phyloP scores from a whole-genome alignment of 2,888 invertebrate genomes.

The Cerastoderma edule region DNA sequence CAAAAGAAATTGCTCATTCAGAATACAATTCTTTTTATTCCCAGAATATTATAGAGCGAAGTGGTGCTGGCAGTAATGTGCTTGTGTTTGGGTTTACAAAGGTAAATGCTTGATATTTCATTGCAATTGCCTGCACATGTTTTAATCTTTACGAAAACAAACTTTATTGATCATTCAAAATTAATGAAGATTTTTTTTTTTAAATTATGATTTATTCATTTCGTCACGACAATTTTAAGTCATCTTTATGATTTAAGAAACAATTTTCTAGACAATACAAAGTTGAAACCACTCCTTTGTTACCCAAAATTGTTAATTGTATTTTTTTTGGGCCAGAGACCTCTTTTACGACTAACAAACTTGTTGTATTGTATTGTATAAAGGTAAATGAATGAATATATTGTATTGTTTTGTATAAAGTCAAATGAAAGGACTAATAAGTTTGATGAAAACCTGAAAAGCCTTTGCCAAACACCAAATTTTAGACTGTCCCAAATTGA shows the following conservation, averaged over 20 bases:
- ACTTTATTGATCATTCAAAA: background rate
- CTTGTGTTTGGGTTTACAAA: conserved; percentile 63
- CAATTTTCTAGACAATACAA: background rate
- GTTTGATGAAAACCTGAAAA: too few species aligned
- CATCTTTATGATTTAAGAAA: background rate
- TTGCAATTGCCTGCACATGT: too few species aligned
- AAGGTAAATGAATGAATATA: too few species aligned
- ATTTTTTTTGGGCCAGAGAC: too few species aligned
- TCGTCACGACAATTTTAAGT: background rate
- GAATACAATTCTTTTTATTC: conserved; percentile 25
- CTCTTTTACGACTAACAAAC: too few species aligned
- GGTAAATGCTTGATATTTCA: conserved; percentile 39
- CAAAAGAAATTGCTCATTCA: background rate
- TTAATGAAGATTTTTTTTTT: background rate
- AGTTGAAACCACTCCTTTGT: background rate
- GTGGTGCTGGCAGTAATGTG: conserved; percentile 60
- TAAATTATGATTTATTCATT: background rate
- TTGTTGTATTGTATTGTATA: too few species aligned
- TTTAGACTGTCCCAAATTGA: too few species aligned
- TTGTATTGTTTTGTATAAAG: too few species aligned
- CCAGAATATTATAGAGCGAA: conserved; percentile 59
- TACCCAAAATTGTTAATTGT: too few species aligned
- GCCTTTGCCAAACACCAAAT: too few species aligned
- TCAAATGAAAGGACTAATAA: too few species aligned
- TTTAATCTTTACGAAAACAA: background rate